phyloP scores from a whole-genome alignment of 2,888 invertebrate species.

The Drosophila leonis region DNA sequence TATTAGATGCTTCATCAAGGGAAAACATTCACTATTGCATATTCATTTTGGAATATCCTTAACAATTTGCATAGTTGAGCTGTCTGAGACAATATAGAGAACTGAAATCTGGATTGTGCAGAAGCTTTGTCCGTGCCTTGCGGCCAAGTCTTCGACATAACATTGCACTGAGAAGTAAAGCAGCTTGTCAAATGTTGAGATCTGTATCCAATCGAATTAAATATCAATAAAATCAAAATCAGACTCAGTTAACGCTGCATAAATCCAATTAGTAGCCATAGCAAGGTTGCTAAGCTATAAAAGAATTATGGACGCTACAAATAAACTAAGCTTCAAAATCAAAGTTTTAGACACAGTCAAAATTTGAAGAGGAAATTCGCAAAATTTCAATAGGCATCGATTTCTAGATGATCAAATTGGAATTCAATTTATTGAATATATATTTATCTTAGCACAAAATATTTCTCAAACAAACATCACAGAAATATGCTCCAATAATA shows the following conservation, averaged over 20 bases:
- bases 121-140: not conserved
- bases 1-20: not conserved
- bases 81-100: not conserved
- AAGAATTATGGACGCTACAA: not conserved
- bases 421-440: not conserved
- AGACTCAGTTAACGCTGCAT: conserved; percentile 9
- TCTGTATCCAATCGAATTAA: conserved; percentile 5
- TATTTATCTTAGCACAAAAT: not conserved
- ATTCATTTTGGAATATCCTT: not conserved
- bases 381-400: too few species aligned
- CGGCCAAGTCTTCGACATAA: not conserved
- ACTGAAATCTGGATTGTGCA: not conserved
- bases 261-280: conserved; percentile 2
- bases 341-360: not conserved
- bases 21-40: not conserved
- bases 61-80: not conserved
- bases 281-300: not conserved
- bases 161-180: not conserved
- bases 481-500: conserved; percentile 4
- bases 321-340: not conserved
- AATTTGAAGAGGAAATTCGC: too few species aligned
- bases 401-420: too few species aligned
- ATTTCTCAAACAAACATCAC: too few species aligned
- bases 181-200: conserved; percentile 1
- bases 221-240: conserved; percentile 5